These are phyloP conservation scores for Tenthredo notha DNA, from an alignment of 2,888 invertebrate genomes.

Conservation along the genomic window DNA sequence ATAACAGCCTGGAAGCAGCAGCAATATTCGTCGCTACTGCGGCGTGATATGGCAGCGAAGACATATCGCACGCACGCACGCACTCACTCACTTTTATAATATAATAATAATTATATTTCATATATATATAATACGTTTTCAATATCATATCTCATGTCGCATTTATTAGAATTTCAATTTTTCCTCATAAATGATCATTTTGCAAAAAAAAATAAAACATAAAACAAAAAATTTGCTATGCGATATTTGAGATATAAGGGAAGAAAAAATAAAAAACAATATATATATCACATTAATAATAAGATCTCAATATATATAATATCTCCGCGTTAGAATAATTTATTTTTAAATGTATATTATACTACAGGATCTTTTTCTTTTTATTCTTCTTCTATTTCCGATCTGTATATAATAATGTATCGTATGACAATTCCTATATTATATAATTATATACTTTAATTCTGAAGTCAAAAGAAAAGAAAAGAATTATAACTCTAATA, in stretches of 20 bases:
- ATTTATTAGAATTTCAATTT: background rate
- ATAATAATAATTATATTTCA: slow-evolving; percentile 8
- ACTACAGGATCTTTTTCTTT: background rate
- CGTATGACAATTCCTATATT: background rate
- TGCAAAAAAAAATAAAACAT: no score
- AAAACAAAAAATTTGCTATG: background rate
- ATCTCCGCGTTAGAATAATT: background rate
- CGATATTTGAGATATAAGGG: background rate
- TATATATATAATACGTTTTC: background rate
- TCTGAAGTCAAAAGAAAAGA: background rate
- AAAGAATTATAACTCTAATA: background rate
- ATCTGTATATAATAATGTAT: background rate
- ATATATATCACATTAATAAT: no score
- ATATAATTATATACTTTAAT: background rate
- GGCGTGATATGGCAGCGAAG: slow-evolving; percentile 45
- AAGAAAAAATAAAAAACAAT: background rate
- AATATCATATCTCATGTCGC: background rate
- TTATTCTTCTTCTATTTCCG: no score
- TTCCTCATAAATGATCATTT: no score
- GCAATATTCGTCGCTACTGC: slow-evolving; percentile 26
- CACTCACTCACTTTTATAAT: slow-evolving; percentile 3
- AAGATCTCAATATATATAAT: background rate
- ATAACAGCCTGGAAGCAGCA: slow-evolving; percentile 48
- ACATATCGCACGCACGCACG: background rate
- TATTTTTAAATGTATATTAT: no score